Evolutionary conservation across 2,113 vertebrate species (phyloP).

Genomic region (Perca fluviatilis): DNA sequence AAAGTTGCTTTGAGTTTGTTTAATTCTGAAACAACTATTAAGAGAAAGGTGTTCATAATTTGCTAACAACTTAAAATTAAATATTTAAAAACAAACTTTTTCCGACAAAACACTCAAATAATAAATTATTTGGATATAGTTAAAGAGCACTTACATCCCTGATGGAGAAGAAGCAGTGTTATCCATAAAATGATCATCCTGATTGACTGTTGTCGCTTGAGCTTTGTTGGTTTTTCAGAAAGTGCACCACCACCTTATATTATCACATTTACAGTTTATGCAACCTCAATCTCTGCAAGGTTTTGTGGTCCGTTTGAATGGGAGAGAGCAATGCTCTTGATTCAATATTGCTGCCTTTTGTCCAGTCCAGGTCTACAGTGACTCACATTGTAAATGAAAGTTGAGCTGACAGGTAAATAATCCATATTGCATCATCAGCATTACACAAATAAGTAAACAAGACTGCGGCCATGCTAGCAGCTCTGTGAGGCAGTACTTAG

Average conservation of each 20-base stretch:
- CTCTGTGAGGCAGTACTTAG: too few relatives aligned
- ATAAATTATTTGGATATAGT: neutral
- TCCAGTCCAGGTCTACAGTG: too few relatives aligned
- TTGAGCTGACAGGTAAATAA: too few relatives aligned
- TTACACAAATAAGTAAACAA: too few relatives aligned
- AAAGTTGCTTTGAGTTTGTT: neutral
- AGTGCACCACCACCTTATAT: too few relatives aligned
- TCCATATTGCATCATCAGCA: too few relatives aligned
- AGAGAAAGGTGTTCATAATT: neutral
- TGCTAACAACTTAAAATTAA: neutral
- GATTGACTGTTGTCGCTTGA: neutral
- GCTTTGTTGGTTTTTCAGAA: neutral
- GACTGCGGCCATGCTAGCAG: too few relatives aligned
- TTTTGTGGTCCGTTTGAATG: neutral
- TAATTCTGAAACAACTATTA: neutral
- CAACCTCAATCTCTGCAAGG: neutral
- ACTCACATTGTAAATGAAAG: too few relatives aligned
- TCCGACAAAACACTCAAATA: neutral
- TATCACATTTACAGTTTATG: neutral
- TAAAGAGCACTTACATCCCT: constrained; percentile 38
- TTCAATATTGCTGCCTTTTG: too few relatives aligned
- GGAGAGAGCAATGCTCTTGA: neutral
- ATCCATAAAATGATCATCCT: constrained; percentile 27
- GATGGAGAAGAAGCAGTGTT: constrained; percentile 19
- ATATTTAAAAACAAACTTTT: neutral